These are phyloP conservation scores for Eubasilissa regina DNA, from an alignment of 1,140 invertebrate species.

Conservation along the genomic window DNA sequence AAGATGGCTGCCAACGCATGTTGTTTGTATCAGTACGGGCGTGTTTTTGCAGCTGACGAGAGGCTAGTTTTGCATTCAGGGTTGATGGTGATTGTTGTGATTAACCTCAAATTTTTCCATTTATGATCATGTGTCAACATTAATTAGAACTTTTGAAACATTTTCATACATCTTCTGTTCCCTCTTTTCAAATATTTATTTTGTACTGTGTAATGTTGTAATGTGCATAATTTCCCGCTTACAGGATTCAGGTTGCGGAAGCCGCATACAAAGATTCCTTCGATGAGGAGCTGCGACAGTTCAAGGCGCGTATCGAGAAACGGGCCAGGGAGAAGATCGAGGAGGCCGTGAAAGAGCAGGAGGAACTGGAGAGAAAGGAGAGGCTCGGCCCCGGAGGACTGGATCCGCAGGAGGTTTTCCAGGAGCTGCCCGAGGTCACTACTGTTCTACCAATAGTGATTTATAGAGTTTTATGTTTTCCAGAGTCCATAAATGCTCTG, in stretches of 20 bases:
- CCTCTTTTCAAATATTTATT: too few species aligned
- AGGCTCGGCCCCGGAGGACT: constrained; percentile 96
- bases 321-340: constrained; percentile 92
- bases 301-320: constrained; percentile 90
- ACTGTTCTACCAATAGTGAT: not conserved
- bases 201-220: too few species aligned
- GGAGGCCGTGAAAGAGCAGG: constrained; percentile 85
- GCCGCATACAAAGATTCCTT: constrained; percentile 95
- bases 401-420: constrained; percentile 97
- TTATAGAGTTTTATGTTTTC: not conserved
- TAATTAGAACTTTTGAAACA: too few species aligned
- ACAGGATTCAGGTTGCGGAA: constrained; percentile 91
- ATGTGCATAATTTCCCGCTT: too few species aligned
- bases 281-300: constrained; percentile 92
- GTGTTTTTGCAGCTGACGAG: too few species aligned
- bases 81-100: too few species aligned
- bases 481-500: not conserved
- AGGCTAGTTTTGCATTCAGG: too few species aligned
- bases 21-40: too few species aligned
- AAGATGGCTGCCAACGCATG: too few species aligned
- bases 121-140: too few species aligned
- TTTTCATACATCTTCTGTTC: too few species aligned
- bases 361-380: constrained; percentile 90
- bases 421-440: constrained; percentile 90
- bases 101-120: too few species aligned